Percentiles rank a stretch among this genome's conserved stretches.
phyloP scores from a whole-genome alignment of 1,140 invertebrate species.

The Trissolcus basalis region DNA sequence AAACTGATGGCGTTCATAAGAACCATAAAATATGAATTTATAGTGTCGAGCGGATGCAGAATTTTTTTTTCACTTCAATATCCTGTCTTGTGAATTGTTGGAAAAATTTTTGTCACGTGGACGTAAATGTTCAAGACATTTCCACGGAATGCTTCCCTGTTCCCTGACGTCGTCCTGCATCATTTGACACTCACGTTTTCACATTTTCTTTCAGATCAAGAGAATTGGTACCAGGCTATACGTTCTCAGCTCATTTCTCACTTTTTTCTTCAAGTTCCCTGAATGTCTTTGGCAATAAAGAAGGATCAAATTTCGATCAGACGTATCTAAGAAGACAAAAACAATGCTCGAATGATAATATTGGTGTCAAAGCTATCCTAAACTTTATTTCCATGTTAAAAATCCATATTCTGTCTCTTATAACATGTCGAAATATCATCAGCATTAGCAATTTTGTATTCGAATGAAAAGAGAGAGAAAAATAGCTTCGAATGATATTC shows the following conservation, averaged over 20 bases:
- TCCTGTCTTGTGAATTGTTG: conserved; percentile 18
- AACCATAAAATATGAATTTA: too few relatives aligned
- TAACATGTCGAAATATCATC: conserved; percentile 37
- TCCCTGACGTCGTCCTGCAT: conserved; percentile 12
- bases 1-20: too few relatives aligned
- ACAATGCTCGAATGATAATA: conserved; percentile 47
- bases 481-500: conserved; percentile 41
- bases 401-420: not conserved
- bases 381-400: conserved; percentile 1
- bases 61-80: too few relatives aligned
- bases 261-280: conserved; percentile 19
- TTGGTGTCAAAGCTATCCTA: conserved; percentile 14
- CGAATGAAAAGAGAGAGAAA: conserved; percentile 29
- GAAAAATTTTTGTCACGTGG: conserved; percentile 42
- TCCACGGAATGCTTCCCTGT: conserved; percentile 14
- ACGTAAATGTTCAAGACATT: conserved; percentile 30
- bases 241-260: conserved; percentile 26
- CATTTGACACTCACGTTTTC: conserved; percentile 31
- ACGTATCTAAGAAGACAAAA: conserved; percentile 30
- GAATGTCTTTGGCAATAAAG: conserved; percentile 27
- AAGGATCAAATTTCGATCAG: conserved; percentile 39
- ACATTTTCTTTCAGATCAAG: conserved; percentile 42
- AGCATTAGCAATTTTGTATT: conserved; percentile 22
- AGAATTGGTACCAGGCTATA: conserved; percentile 33
- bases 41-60: too few relatives aligned